These are phyloP conservation scores for Fissipunctia ypsillon DNA, from an alignment of 2,888 invertebrate species.

Conservation along the genomic window DNA sequence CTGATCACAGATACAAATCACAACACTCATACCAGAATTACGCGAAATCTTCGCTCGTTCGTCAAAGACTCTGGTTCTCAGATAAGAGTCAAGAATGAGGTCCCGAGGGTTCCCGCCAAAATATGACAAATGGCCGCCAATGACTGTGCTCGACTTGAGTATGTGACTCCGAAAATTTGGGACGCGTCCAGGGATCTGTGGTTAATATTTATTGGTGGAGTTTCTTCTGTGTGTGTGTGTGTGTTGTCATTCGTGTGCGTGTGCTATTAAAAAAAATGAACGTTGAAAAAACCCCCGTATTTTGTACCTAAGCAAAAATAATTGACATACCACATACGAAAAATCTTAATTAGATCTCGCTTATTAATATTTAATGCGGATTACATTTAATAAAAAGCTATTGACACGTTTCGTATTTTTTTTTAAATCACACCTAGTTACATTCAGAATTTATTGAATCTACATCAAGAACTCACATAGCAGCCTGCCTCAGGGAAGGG, in stretches of 20 bases:
- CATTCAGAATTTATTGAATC: background rate
- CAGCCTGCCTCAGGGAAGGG: background rate
- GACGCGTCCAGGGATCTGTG: constrained; percentile 10
- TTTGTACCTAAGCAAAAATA: too few species aligned
- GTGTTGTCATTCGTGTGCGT: background rate
- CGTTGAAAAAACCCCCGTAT: too few species aligned
- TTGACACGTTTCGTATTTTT: background rate
- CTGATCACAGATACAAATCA: constrained; percentile 19
- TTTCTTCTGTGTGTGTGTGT: background rate
- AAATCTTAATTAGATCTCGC: background rate
- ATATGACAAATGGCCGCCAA: constrained; percentile 54
- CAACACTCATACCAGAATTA: constrained; percentile 9
- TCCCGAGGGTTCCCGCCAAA: constrained; percentile 42
- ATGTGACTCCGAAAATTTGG: constrained; percentile 15
- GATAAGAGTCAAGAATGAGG: constrained; percentile 60
- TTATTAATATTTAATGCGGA: background rate
- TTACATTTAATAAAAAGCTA: background rate
- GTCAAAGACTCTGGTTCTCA: constrained; percentile 62
- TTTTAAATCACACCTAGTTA: background rate
- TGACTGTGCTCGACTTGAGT: constrained; percentile 32
- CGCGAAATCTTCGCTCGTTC: constrained; percentile 33
- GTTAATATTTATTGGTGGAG: constrained; percentile 27
- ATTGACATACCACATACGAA: background rate
- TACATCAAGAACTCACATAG: background rate
- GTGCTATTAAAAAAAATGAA: background rate